Conservation (phyloP, 2,113 vertebrate species). For the Rattus norvegicus region DNA sequence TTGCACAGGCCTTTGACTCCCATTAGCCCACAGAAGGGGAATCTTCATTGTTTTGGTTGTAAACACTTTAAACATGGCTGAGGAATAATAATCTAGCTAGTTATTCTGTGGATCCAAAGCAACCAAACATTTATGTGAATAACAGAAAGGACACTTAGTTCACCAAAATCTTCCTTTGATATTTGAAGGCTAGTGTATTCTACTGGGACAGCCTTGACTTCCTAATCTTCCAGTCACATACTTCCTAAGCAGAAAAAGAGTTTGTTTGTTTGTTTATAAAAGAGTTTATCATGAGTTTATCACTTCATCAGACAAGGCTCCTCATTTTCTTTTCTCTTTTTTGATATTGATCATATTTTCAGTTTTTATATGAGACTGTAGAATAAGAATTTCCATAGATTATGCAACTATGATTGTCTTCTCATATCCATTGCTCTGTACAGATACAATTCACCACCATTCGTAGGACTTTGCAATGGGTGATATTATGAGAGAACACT, state of each 20-base stretch:
- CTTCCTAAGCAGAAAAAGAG: neutral
- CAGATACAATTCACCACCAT: neutral
- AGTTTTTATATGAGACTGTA: neutral
- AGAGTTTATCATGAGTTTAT: neutral
- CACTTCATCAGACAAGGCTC: neutral
- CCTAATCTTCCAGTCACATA: neutral
- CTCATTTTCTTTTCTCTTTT: neutral
- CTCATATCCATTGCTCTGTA: neutral
- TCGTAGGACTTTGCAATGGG: neutral
- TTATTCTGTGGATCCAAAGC: conserved; percentile 8
- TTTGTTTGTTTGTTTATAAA: neutral
- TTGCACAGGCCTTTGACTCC: fast-evolving
- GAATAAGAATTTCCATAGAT: neutral
- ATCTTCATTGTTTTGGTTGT: neutral
- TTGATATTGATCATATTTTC: neutral
- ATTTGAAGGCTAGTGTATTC: neutral
- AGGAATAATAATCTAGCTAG: neutral
- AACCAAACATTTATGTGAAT: neutral
- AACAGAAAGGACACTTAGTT: neutral
- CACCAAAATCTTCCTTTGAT: neutral
- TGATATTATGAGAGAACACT: neutral
- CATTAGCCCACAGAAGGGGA: neutral
- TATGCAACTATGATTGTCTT: neutral
- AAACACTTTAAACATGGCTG: neutral
- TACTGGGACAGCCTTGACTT: neutral